These are phyloP conservation scores for Seira musarum DNA, from an alignment of 2,888 invertebrate species.

Conservation along the genomic window DNA sequence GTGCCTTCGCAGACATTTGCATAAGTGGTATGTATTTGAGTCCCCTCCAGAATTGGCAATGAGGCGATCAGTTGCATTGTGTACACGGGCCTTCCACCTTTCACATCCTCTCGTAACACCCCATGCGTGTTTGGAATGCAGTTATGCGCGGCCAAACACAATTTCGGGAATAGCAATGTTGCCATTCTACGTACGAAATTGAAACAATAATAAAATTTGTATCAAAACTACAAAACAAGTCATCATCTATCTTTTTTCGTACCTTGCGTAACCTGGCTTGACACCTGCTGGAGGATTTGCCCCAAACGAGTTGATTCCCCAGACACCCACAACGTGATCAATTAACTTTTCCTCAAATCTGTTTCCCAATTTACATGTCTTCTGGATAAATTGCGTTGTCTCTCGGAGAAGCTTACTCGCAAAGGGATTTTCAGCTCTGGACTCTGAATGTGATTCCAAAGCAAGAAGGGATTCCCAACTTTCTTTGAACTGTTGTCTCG, in stretches of 20 bases:
- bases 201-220: conserved; percentile 19
- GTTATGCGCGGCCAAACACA: conserved; percentile 83
- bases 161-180: conserved; percentile 77
- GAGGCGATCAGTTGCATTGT: conserved; percentile 79
- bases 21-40: conserved; percentile 81
- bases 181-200: conserved; percentile 63
- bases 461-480: conserved; percentile 76
- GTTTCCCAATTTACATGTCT: conserved; percentile 59
- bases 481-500: conserved; percentile 62
- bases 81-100: conserved; percentile 71
- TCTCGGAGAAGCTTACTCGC: conserved; percentile 50
- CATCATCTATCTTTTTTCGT: conserved; percentile 15
- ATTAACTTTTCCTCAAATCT: conserved; percentile 58
- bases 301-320: conserved; percentile 66
- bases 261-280: conserved; percentile 58
- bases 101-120: conserved; percentile 58
- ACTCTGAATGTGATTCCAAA: conserved; percentile 79
- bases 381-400: conserved; percentile 60
- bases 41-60: conserved; percentile 75
- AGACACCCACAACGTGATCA: conserved; percentile 66
- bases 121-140: conserved; percentile 74
- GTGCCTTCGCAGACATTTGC: conserved; percentile 75
- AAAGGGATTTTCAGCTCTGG: conserved; percentile 74
- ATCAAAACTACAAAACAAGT: neutral
- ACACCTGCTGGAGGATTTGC: conserved; percentile 64